A percentile compares a stretch with the other conserved stretches of the same genome.
Conservation (phyloP, 2,888 invertebrate genomes). For the Aphodius granarius region DNA sequence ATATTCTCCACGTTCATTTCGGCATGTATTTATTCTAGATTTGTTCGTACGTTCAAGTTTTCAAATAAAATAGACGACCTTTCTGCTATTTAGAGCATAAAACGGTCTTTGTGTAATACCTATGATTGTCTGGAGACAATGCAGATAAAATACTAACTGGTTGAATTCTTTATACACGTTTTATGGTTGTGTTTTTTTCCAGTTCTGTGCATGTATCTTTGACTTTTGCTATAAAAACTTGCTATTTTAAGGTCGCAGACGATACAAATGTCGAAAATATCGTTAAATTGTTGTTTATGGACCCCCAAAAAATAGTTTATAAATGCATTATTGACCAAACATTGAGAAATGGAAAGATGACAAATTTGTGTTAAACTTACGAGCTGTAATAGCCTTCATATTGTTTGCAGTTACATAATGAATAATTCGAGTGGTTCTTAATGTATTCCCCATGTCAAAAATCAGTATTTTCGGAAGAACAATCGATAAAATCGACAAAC, state of each 20-base stretch:
- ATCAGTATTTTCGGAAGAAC: no score
- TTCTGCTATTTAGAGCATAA: constrained; percentile 10
- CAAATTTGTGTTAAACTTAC: no score
- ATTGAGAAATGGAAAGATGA: no score
- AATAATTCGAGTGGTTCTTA: no score
- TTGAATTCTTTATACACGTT: not conserved
- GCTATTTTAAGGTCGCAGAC: not conserved
- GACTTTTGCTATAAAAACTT: not conserved
- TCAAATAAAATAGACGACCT: not conserved
- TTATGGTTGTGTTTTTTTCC: no score
- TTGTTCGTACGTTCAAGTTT: not conserved
- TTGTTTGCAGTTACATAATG: no score
- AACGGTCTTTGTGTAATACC: not conserved
- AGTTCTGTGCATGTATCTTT: not conserved
- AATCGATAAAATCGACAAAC: no score
- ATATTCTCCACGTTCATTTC: not conserved
- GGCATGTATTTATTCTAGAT: not conserved
- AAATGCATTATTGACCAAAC: not conserved
- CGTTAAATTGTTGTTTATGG: not conserved
- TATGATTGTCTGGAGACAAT: not conserved
- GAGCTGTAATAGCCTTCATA: no score
- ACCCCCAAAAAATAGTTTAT: not conserved
- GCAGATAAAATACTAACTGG: not conserved
- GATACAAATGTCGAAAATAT: not conserved
- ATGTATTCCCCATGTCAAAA: no score